These are phyloP conservation scores for Psittacula cyanocephala DNA, from an alignment of 2,113 vertebrate species.

Conservation along the genomic window DNA sequence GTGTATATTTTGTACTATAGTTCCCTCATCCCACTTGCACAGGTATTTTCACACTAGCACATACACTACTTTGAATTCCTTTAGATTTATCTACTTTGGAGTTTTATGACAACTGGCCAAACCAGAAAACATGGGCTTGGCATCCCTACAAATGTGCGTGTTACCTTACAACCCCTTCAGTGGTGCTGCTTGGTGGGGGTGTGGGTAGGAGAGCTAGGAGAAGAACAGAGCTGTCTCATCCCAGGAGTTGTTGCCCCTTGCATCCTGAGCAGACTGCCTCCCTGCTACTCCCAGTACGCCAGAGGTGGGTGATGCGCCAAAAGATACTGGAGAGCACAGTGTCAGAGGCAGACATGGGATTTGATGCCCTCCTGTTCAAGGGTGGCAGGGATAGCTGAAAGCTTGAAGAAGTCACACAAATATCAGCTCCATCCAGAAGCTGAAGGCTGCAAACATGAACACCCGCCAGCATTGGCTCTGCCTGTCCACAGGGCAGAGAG, in stretches of 20 bases:
- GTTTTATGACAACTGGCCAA: background rate
- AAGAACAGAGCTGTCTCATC: background rate
- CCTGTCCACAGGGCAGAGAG: background rate
- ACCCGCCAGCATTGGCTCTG: rapidly evolving
- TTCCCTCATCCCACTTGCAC: background rate
- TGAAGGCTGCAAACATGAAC: background rate
- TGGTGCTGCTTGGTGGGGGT: background rate
- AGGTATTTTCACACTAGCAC: background rate
- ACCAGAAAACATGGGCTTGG: background rate
- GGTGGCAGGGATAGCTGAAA: background rate
- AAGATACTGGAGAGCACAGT: background rate
- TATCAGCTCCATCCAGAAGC: background rate
- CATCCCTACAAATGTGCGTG: rapidly evolving
- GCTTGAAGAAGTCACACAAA: background rate
- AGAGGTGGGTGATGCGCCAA: rapidly evolving
- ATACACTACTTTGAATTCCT: background rate
- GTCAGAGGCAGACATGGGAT: background rate
- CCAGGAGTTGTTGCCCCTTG: background rate
- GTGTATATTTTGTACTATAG: background rate
- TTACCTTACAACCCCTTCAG: background rate
- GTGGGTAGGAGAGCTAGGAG: background rate
- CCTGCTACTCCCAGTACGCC: background rate
- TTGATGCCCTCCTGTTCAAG: background rate
- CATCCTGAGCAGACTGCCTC: background rate
- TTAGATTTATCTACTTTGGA: rapidly evolving